Conservation (phyloP, 1,140 invertebrate species). For the Hirudo medicinalis region DNA sequence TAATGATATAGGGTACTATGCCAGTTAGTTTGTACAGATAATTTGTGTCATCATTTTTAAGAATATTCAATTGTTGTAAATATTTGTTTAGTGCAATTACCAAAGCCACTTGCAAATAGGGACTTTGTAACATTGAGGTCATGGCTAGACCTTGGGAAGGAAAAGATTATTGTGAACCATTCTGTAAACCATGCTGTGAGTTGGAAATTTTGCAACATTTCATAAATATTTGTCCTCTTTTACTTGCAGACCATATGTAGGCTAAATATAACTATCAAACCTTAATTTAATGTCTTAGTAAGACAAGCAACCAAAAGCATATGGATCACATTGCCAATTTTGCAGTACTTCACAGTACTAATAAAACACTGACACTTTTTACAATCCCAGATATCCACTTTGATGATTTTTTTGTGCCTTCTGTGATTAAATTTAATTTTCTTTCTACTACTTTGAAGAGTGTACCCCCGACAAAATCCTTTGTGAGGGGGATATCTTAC, state of each 20-base stretch:
- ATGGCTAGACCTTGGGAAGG: conserved; percentile 68
- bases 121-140: conserved; percentile 80
- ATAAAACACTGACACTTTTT: too few relatives aligned
- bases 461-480: conserved; percentile 64
- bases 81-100: conserved; percentile 57
- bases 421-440: too few relatives aligned
- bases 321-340: too few relatives aligned
- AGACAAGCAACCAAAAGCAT: too few relatives aligned
- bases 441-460: conserved; percentile 36
- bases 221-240: too few relatives aligned
- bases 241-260: too few relatives aligned
- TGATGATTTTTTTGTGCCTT: too few relatives aligned
- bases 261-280: too few relatives aligned
- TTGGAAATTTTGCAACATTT: background rate
- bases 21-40: conserved; percentile 51
- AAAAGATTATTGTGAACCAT: conserved; percentile 77
- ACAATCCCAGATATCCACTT: too few relatives aligned
- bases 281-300: too few relatives aligned
- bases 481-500: conserved; percentile 58
- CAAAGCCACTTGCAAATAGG: conserved; percentile 69
- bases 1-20: conserved; percentile 82
- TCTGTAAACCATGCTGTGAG: conserved; percentile 65
- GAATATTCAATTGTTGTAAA: background rate
- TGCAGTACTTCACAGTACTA: too few relatives aligned
- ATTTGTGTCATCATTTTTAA: background rate